Base-by-base conservation (phyloP, 2,888 invertebrate genomes). In the Chrysolina haemoptera region DNA sequence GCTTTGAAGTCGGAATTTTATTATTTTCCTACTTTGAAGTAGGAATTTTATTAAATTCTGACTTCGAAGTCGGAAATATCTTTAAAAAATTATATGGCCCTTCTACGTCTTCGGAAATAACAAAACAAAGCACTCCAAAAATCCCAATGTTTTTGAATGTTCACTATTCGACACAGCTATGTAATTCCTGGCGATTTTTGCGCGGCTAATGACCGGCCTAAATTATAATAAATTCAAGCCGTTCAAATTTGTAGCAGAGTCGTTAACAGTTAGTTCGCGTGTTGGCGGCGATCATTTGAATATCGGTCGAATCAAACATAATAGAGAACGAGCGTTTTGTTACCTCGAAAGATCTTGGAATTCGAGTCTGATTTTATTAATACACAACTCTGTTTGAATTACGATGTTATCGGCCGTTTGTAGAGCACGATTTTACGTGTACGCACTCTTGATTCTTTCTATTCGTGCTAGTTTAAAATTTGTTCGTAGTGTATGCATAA, bases 241-340 rank as follows among this genome's bases (percentile, higher is more conserved):
- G 74, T 73, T 74, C 74, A 74, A 76, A 78, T 78, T 74, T 71
- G 78, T 75, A 74, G 70, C 70, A 48, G 76, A 80, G 80, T 81
- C 82, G 83, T 81, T 84, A 84, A 85, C 84, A 84, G 82, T 84
- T 83, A 77, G 82, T 82, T 85, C 79, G 85, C 85, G 85, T 85
- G 85, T 78, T 73, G 62, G 75, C 73, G 76, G 76, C 77, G 78
- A 82, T 82, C 82, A 85, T 85, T 85, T 85, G 84, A 84, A 85
- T 85, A 85, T 85, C 85, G 81, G 79, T 62, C 79, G 79, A 80
- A 85, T 84, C 84, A 84, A 84, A 84, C 83, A 84, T 81, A 83
- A 84, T 59, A 85, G 84, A 82, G 83, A 82, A 81, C 82, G 80
- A 82, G 79, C 85, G 84, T 85, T 85, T 85, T 84, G 84, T 84